phyloP scores from a whole-genome alignment of 2,113 vertebrate species.

The Brienomyrus brachyistius region DNA sequence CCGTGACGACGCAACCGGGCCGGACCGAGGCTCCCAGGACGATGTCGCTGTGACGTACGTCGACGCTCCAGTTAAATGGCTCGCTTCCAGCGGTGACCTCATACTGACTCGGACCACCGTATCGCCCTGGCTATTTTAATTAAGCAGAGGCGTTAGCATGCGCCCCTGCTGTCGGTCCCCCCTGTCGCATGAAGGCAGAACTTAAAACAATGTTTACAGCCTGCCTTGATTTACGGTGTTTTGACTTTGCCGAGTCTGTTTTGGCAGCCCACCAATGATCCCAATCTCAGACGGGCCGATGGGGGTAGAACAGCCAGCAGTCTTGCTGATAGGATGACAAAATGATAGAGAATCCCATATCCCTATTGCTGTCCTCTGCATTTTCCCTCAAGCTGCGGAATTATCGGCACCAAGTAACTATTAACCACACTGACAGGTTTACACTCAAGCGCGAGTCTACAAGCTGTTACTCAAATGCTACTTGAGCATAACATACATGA shows the following conservation, averaged over 20 bases:
- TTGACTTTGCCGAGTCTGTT: background rate
- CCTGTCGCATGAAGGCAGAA: background rate
- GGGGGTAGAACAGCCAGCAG: background rate
- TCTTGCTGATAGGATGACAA: background rate
- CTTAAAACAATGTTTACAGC: constrained; percentile 1
- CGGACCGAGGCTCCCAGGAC: background rate
- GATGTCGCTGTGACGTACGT: background rate
- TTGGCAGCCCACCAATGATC: background rate
- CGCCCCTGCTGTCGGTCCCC: background rate
- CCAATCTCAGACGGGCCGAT: background rate
- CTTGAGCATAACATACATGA: background rate
- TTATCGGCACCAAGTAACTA: background rate
- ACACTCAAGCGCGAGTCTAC: background rate
- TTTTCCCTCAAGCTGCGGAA: background rate
- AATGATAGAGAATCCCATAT: background rate
- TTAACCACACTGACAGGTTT: background rate
- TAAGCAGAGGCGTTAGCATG: background rate
- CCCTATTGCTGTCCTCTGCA: background rate
- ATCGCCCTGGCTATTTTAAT: background rate
- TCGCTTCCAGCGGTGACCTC: background rate
- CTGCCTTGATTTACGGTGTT: background rate
- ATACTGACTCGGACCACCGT: background rate
- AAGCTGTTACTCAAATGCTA: background rate
- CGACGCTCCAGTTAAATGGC: background rate
- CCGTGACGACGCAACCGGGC: background rate